Evolutionary conservation across 2,888 invertebrate genomes (phyloP).

Genomic region (Hirudinaria manillensis): DNA sequence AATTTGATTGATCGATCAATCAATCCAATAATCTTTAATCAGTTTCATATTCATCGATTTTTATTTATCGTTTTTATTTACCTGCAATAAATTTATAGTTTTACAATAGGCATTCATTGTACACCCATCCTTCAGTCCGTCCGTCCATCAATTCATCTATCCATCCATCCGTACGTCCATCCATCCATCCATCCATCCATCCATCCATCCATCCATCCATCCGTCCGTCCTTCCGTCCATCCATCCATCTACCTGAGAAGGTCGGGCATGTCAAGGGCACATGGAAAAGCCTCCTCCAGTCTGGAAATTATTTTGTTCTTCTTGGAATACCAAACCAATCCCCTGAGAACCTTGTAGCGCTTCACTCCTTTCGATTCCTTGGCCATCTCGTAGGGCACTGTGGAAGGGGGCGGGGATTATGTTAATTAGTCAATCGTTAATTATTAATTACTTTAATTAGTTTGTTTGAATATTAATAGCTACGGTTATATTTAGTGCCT

Average conservation of each 20-base stretch:
- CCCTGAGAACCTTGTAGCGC: conserved; percentile 32
- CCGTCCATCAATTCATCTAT: too few relatives aligned
- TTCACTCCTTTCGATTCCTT: conserved; percentile 24
- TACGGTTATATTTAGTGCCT: too few relatives aligned
- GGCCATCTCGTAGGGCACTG: conserved; percentile 13
- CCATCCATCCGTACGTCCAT: too few relatives aligned
- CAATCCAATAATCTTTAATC: neutral
- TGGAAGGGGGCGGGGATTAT: too few relatives aligned
- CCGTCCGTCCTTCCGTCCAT: too few relatives aligned
- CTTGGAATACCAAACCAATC: conserved; percentile 41
- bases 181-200: too few relatives aligned
- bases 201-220: too few relatives aligned
- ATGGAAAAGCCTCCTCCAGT: conserved; percentile 50
- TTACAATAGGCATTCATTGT: too few relatives aligned
- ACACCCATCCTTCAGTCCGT: too few relatives aligned
- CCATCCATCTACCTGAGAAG: conserved; percentile 42
- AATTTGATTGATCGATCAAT: neutral
- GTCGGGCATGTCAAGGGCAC: conserved; percentile 43
- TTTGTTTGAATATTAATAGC: too few relatives aligned
- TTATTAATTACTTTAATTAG: neutral
- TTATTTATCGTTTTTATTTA: too few relatives aligned
- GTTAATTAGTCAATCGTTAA: neutral
- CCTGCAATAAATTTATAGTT: too few relatives aligned
- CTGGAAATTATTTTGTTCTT: conserved; percentile 48
- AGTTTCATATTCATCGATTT: neutral